These are phyloP conservation scores for Blastomussa wellsi DNA, from an alignment of 92 coral and sea anemone genomes.

Conservation along the genomic window DNA sequence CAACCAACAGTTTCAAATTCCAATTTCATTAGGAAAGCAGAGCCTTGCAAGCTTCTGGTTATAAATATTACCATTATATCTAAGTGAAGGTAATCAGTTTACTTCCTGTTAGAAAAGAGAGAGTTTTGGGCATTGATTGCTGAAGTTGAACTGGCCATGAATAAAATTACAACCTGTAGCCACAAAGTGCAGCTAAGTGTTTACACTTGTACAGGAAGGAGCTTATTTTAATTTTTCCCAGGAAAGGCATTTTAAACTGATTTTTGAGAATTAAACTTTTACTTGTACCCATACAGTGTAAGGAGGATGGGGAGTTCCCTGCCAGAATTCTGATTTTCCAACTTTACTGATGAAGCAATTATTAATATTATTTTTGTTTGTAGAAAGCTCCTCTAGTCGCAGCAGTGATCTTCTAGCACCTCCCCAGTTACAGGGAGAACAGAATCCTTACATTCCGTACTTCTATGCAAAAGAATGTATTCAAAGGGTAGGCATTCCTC, in stretches of 20 bases:
- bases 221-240: too few relatives aligned
- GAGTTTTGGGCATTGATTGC: not conserved
- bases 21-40: too few relatives aligned
- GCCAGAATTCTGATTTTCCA: not conserved
- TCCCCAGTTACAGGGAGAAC: conserved; percentile 90
- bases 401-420: conserved; percentile 91
- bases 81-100: too few relatives aligned
- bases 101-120: too few relatives aligned
- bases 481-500: conserved; percentile 69
- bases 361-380: not conserved
- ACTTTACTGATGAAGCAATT: not conserved
- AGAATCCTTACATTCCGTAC: conserved; percentile 93
- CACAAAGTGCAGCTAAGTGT: too few relatives aligned
- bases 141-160: not conserved
- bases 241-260: too few relatives aligned
- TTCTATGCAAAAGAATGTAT: conserved; percentile 90
- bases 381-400: conserved; percentile 68
- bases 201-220: too few relatives aligned
- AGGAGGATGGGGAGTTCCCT: too few relatives aligned
- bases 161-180: too few relatives aligned
- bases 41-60: too few relatives aligned
- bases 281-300: not conserved
- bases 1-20: too few relatives aligned
- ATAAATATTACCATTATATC: too few relatives aligned
- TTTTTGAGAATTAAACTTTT: not conserved